Evolutionary conservation across 1,140 invertebrate species (phyloP).

Genomic region (Chrysomallon squamiferum): DNA sequence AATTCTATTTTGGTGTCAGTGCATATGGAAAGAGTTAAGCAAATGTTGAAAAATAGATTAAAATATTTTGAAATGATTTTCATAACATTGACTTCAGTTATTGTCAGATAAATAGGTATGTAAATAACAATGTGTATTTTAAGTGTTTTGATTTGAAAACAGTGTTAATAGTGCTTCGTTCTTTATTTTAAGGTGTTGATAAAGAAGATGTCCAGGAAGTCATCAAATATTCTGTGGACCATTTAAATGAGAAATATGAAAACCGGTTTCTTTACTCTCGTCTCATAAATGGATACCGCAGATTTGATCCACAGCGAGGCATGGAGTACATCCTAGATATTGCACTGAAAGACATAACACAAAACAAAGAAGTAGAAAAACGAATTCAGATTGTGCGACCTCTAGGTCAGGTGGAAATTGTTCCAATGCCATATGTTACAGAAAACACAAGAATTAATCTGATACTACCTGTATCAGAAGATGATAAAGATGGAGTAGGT

Average conservation of each 20-base stretch:
- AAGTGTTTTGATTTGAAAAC: no score
- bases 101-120: no score
- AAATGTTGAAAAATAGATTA: no score
- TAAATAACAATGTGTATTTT: no score
- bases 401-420: constrained; percentile 81
- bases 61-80: no score
- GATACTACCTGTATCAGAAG: constrained; percentile 71
- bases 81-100: no score
- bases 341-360: constrained; percentile 61
- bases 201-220: constrained; percentile 75
- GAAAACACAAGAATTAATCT: constrained; percentile 83
- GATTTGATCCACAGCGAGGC: constrained; percentile 86
- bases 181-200: constrained; percentile 67
- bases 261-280: constrained; percentile 57
- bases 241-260: constrained; percentile 69
- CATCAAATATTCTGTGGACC: constrained; percentile 68
- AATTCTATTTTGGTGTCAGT: no score
- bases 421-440: constrained; percentile 89
- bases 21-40: no score
- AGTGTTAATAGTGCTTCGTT: no score
- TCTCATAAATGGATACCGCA: constrained; percentile 81
- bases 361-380: constrained; percentile 42
- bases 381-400: constrained; percentile 69
- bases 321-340: constrained; percentile 89
- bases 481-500: constrained; percentile 66